These are phyloP conservation scores for Holacanthus passer DNA, from an alignment of 2,113 vertebrate species.

Conservation along the genomic window DNA sequence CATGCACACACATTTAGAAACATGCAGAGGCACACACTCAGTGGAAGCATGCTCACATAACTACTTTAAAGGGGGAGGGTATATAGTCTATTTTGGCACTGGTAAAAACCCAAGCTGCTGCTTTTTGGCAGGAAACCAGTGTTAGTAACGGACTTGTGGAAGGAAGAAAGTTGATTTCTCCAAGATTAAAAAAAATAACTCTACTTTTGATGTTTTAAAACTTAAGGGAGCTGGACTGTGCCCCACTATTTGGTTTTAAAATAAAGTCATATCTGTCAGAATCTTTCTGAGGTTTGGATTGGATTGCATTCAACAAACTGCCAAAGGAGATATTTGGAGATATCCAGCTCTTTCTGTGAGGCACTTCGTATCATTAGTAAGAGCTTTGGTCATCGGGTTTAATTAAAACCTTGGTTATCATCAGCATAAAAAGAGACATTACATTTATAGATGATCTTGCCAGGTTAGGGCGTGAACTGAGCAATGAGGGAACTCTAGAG, in stretches of 20 bases:
- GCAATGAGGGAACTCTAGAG: not conserved
- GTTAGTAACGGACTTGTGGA: not conserved
- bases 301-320: slow-evolving; percentile 16
- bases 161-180: slow-evolving; percentile 7
- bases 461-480: not conserved
- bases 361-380: not conserved
- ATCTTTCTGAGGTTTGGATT: slow-evolving; percentile 28
- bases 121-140: slow-evolving; percentile 3
- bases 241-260: not conserved
- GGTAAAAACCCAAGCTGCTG: slow-evolving; percentile 15
- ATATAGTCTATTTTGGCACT: not conserved
- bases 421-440: not conserved
- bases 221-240: not conserved
- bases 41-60: not conserved
- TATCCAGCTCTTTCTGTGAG: not conserved
- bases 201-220: slow-evolving; percentile 25
- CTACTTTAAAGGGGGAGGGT: not conserved
- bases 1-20: not conserved
- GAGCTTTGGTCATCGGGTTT: not conserved
- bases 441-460: not conserved
- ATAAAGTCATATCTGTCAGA: slow-evolving; percentile 15
- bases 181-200: slow-evolving; percentile 8
- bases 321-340: not conserved
- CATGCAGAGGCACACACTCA: not conserved
- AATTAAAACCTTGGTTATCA: not conserved